Evolutionary conservation across 2,113 vertebrate genomes (phyloP).

Genomic region (Callipepla californica): DNA sequence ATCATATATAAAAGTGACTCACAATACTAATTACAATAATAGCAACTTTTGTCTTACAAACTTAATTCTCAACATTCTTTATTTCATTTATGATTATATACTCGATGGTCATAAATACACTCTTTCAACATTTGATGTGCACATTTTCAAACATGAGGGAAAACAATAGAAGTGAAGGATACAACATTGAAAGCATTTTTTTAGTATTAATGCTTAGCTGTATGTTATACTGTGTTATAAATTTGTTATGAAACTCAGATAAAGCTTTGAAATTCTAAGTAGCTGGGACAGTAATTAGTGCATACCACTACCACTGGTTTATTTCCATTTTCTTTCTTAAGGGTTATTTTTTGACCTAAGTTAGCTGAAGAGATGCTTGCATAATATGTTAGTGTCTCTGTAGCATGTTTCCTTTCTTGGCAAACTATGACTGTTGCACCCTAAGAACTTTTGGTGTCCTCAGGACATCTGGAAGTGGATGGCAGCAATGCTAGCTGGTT

Average conservation of each 20-base stretch:
- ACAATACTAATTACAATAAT: conserved; percentile 10
- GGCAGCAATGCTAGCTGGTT: neutral
- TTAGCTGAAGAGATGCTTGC: neutral
- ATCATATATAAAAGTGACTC: neutral
- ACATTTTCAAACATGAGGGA: neutral
- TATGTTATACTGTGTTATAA: neutral
- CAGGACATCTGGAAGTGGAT: neutral
- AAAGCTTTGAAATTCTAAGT: neutral
- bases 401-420: neutral
- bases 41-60: conserved; percentile 20
- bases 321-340: neutral
- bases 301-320: neutral
- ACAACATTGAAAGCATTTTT: neutral
- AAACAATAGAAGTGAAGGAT: neutral
- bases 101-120: neutral
- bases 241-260: neutral
- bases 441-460: neutral
- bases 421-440: neutral
- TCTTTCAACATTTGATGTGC: neutral
- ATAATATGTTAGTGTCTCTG: neutral
- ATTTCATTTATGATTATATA: conserved; percentile 37
- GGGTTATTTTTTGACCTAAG: neutral
- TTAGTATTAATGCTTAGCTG: neutral
- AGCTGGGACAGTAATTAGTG: neutral
- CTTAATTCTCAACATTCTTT: conserved; percentile 16